Base-by-base conservation (phyloP, 2,113 vertebrate species). In the Mola mola region DNA sequence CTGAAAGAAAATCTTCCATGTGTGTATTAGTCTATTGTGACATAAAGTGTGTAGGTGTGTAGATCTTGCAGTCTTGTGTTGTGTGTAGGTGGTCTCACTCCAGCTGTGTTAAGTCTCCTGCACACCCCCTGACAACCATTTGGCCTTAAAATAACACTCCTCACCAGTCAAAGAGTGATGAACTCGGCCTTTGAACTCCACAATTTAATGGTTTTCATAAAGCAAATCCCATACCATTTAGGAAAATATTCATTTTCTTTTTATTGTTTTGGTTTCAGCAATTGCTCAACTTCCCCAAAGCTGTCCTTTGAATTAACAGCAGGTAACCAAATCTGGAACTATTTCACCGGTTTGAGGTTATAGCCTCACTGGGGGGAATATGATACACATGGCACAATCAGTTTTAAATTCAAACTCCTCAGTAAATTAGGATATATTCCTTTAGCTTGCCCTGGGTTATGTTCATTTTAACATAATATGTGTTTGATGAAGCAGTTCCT, bases 141-240 rank as follows among this genome's bases (percentile, higher is more conserved):
- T 88, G 81, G 72, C 43, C 68, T 66, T 84, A 75, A 62, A 79
- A 84, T 64, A 85, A 89, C 82, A 86, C 74, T 62, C 57, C 28
- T 67, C 8, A 40, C 42, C 56, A 69, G 59, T 42, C 52, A 73
- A 59, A 78, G 66, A 83, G 68, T 6, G 72, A 78, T 75, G 73
- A 79, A 63, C 73, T 80, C 75, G 19, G 60, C 64, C 78, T 86
- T 81, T 86, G 60, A 88, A 83, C 61, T 71, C 41, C 13, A 5
- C 62, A 50, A 28, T 72, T 48, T 67, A 81, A 85, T 84, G 59
- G 57, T 70, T 85, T 88, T 82, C 67, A 44, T 42, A 57, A 68
- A 75, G 37, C 22, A 68, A 80, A 73, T 71, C 31, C 34, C 13
- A 19, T 5, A 25, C 71, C 10, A 44, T 71, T 50, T 25, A 17